These are phyloP conservation scores for Acipenser oxyrinchus DNA, from an alignment of 2,797 vertebrate genomes.

Conservation along the genomic window DNA sequence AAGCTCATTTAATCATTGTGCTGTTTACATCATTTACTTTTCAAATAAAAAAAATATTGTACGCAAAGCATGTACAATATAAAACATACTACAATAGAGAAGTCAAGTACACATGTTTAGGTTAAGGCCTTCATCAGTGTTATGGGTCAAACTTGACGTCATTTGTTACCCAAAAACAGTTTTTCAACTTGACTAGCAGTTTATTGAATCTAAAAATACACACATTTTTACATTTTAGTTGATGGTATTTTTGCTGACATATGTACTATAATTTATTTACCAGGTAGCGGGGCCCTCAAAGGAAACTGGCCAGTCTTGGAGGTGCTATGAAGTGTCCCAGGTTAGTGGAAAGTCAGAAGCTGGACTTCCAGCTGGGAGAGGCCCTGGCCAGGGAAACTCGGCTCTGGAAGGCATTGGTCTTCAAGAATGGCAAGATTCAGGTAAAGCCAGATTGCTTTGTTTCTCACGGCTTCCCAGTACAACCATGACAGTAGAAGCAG, in stretches of 20 bases:
- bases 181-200: slow-evolving; percentile 17
- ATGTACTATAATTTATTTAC: background rate
- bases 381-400: slow-evolving; percentile 55
- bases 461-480: too few species aligned
- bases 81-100: background rate
- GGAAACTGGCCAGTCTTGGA: slow-evolving; percentile 43
- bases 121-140: too few species aligned
- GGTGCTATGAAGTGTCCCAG: slow-evolving; percentile 56
- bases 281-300: slow-evolving; percentile 46
- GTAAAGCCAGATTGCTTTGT: slow-evolving; percentile 26
- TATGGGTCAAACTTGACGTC: background rate
- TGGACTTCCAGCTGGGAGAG: slow-evolving; percentile 51
- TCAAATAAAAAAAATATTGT: too few species aligned
- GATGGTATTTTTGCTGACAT: background rate
- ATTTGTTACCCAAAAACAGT: background rate
- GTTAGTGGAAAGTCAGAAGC: slow-evolving; percentile 31
- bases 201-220: slow-evolving; percentile 64
- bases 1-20: too few species aligned
- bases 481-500: too few species aligned
- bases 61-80: background rate
- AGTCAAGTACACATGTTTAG: too few species aligned
- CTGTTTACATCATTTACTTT: too few species aligned
- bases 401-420: slow-evolving; percentile 62
- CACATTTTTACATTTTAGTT: slow-evolving; percentile 18
- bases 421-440: slow-evolving; percentile 56